Evolutionary conservation across 2,888 invertebrate species (phyloP).

Genomic region (Spodoptera picta): DNA sequence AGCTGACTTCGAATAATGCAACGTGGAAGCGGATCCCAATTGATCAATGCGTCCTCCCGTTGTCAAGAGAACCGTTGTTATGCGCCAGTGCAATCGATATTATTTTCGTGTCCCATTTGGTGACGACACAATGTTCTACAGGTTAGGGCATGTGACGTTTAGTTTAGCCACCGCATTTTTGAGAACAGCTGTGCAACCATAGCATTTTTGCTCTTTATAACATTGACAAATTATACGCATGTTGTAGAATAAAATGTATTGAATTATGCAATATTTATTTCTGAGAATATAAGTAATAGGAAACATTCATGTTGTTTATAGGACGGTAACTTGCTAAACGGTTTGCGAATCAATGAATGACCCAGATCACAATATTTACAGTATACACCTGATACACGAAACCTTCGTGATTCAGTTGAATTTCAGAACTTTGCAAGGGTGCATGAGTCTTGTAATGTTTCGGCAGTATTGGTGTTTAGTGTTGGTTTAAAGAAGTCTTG

Average conservation of each 20-base stretch:
- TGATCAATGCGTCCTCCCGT: conserved; percentile 64
- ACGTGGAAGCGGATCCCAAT: conserved; percentile 50
- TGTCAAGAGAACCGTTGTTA: conserved; percentile 69
- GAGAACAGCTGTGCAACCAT: conserved; percentile 34
- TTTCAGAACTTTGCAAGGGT: conserved; percentile 15
- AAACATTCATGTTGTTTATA: background rate
- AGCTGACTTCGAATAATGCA: conserved; percentile 27
- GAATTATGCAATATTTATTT: background rate
- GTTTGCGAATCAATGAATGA: conserved; percentile 42
- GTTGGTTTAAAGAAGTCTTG: background rate
- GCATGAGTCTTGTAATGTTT: background rate
- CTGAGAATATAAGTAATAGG: background rate
- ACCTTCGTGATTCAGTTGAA: conserved; percentile 20
- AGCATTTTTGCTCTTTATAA: conserved; percentile 5
- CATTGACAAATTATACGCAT: background rate
- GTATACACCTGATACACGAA: conserved; percentile 14
- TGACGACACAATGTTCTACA: conserved; percentile 37
- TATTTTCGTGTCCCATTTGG: conserved; percentile 27
- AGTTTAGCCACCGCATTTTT: conserved; percentile 44
- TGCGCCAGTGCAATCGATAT: conserved; percentile 56
- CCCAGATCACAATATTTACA: conserved; percentile 35
- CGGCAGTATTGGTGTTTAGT: background rate
- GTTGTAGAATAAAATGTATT: background rate
- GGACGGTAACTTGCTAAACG: conserved; percentile 6
- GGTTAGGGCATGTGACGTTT: conserved; percentile 35